Base-by-base conservation (phyloP, 1,140 invertebrate species). In the Macrobrachium nipponense region DNA sequence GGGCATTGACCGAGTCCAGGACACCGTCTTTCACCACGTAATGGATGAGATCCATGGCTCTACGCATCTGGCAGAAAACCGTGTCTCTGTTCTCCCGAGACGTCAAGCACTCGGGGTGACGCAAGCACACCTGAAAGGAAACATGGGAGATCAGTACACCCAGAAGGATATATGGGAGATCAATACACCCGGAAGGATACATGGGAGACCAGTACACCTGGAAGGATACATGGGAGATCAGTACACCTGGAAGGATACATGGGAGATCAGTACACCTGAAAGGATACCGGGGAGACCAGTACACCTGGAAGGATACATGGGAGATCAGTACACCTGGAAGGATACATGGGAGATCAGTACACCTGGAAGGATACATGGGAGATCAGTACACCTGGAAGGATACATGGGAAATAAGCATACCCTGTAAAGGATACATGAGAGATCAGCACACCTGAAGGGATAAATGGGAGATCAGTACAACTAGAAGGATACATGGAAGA, bases 21-120 rank as follows among this genome's bases (percentile, higher is more conserved):
- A 97, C 95, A 8, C 97, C 97, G 90, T 99, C 97, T 90, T 98
- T 97, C 20, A 99, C 96, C 72, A 99, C 97, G 91, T 97, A 97
- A 92, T 99, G 98, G 90, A 99, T 98, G 62, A 99, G 94, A 91
- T 99, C 97, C 94, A 99, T 97, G 20, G 98, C 97, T 87, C 97
- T 93, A 86, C 98, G 93, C 95, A 99, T 99, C 92, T 98, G 97
- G 90, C 97, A 97, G 92, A 98, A 98, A 10, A 99, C 98, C 0
- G 98, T 98, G 91, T 99, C 98, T 12, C 98, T 93, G 91, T 98
- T 99, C 91, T 98, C 97, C 85, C 96, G 94, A 0, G 98, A 97
- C 58, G 96, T 95, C 77, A 95, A 93, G 92, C 97, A 97, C 87
- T 99, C 97, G 0, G 98, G 98, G 92, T 99, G 98, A 89, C 98